Base-by-base conservation (phyloP, 2,888 invertebrate species). In the Scrobipalpa costella region DNA sequence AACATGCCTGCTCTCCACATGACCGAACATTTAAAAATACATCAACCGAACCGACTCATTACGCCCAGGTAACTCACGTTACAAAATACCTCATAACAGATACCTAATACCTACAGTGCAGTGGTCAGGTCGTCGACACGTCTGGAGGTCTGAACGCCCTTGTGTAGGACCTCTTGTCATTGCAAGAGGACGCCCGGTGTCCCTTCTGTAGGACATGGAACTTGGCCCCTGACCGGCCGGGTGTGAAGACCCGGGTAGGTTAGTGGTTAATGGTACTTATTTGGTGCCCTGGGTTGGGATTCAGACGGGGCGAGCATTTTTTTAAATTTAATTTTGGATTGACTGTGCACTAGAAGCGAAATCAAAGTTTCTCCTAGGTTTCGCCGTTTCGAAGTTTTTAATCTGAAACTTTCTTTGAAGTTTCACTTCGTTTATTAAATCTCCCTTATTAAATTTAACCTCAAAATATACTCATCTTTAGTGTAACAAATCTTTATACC, bases 221-320 rank as follows among this genome's bases (percentile, higher is more conserved):
- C 44, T 44, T 44, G 44, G 44, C 44, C 44, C 44, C n/a, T 44
- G 44, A 15, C 40, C 44, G 40, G 40, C n/a, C 40, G 44, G 44
- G 15, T 44, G n/a, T n/a, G 44, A 44, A 44, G 44, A n/a, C 15
- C 44, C 5, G 44, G n/a, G 44, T 44, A 5, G 6, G n/a, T n/a
- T 11, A 13, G 13, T 9, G n/a, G n/a, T n/a, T 11, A 13, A 13
- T 9, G n/a, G n/a, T 44, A 15, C 5, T 44, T 44, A n/a, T 44
- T n/a, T n/a, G n/a, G 27, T 5, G 27, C 27, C 27, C 27, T n/a
- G 27, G 27, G 27, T 27, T 27, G n/a, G n/a, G n/a, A n/a, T n/a
- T n/a, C n/a, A n/a, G n/a, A n/a, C n/a, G n/a, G n/a, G n/a, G n/a
- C n/a, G n/a, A n/a, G n/a, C n/a, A n/a, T n/a, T n/a, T n/a, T n/a